phyloP scores from a whole-genome alignment of 2,888 invertebrate species.

The Hirtodrosophila confusa region DNA sequence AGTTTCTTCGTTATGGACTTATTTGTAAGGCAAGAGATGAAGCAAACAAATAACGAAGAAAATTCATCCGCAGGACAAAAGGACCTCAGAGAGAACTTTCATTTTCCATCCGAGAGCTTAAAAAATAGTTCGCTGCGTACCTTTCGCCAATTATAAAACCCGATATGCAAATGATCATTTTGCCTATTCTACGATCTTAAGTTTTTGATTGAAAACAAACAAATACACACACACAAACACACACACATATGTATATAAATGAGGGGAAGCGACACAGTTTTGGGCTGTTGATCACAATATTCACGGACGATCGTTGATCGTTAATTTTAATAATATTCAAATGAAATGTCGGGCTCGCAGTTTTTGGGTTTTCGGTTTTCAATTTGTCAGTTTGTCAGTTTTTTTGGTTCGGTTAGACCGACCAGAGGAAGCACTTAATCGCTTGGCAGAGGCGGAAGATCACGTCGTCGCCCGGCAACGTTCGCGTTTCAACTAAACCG shows the following conservation, averaged over 20 bases:
- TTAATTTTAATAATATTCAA: constrained; percentile 57
- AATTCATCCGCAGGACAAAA: too few relatives aligned
- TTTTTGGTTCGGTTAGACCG: constrained; percentile 47
- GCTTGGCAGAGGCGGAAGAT: constrained; percentile 37
- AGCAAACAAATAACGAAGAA: too few relatives aligned
- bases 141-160: constrained; percentile 86
- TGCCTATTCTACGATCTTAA: constrained; percentile 45
- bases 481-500: constrained; percentile 75
- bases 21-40: too few relatives aligned
- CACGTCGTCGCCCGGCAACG: constrained; percentile 64
- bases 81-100: constrained; percentile 25
- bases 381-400: neutral
- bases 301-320: constrained; percentile 25
- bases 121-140: constrained; percentile 75
- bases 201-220: constrained; percentile 18
- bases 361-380: constrained; percentile 1
- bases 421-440: constrained; percentile 52
- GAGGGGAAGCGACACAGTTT: constrained; percentile 27
- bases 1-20: too few relatives aligned
- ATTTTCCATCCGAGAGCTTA: constrained; percentile 28
- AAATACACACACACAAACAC: constrained; percentile 12
- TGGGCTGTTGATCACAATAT: constrained; percentile 38
- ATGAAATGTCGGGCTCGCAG: constrained; percentile 22
- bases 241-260: neutral
- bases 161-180: constrained; percentile 87